Percentiles rank a stretch among this genome's conserved stretches.
phyloP scores from a whole-genome alignment of 37 sponge, comb jelly and placozoan genomes.

The Axinella damicornis region DNA sequence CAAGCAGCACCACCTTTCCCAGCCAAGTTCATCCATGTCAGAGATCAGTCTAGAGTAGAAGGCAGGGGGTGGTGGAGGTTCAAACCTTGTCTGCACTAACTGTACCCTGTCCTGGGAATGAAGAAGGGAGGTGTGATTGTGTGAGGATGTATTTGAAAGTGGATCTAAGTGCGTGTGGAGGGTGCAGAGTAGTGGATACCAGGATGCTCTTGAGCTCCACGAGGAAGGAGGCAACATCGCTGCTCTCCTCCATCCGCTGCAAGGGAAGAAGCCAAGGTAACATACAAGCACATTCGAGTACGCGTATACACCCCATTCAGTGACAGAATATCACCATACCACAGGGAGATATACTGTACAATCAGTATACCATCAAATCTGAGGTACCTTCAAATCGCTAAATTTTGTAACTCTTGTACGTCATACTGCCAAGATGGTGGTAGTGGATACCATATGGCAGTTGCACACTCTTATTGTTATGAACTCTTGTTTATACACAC shows the following conservation, averaged over 20 bases:
- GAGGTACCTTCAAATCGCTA: too few relatives aligned
- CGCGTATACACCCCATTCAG: too few relatives aligned
- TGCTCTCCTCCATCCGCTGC: conserved; percentile 30
- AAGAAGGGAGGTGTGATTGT: neutral
- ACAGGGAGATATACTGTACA: too few relatives aligned
- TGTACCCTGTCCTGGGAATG: neutral
- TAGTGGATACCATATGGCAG: too few relatives aligned
- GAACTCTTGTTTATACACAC: too few relatives aligned
- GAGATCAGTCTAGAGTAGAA: conserved; percentile 28
- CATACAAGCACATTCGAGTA: neutral
- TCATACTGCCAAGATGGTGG: too few relatives aligned
- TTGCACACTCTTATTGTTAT: too few relatives aligned
- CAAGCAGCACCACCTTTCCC: conserved; percentile 24
- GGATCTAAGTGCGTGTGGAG: neutral
- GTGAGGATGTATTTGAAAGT: neutral
- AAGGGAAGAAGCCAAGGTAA: neutral
- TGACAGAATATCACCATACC: too few relatives aligned
- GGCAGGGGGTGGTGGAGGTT: conserved; percentile 25
- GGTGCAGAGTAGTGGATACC: neutral
- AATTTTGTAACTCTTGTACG: too few relatives aligned
- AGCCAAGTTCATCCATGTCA: conserved; percentile 60
- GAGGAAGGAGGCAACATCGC: conserved; percentile 16
- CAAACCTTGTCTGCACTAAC: neutral
- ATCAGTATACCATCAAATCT: too few relatives aligned
- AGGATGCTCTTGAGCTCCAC: conserved; percentile 12